A percentile compares a stretch with the other conserved stretches of the same genome.
Evolutionary conservation across 2,113 vertebrate genomes (phyloP).

Genomic region (Chaenocephalus aceratus): DNA sequence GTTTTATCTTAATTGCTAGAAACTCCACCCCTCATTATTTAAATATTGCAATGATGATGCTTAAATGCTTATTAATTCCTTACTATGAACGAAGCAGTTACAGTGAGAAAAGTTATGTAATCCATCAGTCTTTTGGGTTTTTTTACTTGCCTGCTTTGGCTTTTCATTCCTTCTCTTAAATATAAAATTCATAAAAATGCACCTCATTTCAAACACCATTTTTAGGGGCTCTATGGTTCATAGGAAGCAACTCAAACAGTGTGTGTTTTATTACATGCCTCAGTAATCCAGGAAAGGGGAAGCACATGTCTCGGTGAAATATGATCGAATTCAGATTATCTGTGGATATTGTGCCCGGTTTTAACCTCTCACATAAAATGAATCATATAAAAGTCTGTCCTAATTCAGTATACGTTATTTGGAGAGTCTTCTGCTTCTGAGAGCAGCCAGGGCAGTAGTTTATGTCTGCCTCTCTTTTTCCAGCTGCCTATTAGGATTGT

Average conservation of each 20-base stretch:
- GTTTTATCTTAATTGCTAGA: background rate
- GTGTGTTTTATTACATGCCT: slow-evolving; percentile 84
- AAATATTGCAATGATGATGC: background rate
- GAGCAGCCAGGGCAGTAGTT: slow-evolving; percentile 41
- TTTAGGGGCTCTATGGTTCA: slow-evolving; percentile 70
- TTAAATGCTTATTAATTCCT: background rate
- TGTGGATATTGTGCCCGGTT: slow-evolving; percentile 70
- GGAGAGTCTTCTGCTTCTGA: slow-evolving; percentile 22
- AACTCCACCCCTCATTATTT: background rate
- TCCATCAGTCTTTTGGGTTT: slow-evolving; percentile 1
- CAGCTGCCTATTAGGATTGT: slow-evolving; percentile 72
- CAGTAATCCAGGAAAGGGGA: slow-evolving; percentile 81
- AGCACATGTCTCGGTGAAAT: slow-evolving; percentile 81
- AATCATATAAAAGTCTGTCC: slow-evolving; percentile 75
- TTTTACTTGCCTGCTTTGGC: slow-evolving; percentile 15
- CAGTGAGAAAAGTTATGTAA: background rate
- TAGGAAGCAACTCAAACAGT: slow-evolving; percentile 76
- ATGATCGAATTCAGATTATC: slow-evolving; percentile 82
- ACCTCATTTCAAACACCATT: slow-evolving; percentile 67
- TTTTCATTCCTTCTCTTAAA: slow-evolving; percentile 30
- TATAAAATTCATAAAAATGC: slow-evolving; percentile 68
- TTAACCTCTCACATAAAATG: slow-evolving; percentile 74
- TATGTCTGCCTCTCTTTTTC: slow-evolving; percentile 68
- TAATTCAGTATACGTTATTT: slow-evolving; percentile 61
- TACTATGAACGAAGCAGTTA: background rate